These are phyloP conservation scores for Lethenteron camtschaticum DNA, from an alignment of 2,113 vertebrate species.

Conservation along the genomic window DNA sequence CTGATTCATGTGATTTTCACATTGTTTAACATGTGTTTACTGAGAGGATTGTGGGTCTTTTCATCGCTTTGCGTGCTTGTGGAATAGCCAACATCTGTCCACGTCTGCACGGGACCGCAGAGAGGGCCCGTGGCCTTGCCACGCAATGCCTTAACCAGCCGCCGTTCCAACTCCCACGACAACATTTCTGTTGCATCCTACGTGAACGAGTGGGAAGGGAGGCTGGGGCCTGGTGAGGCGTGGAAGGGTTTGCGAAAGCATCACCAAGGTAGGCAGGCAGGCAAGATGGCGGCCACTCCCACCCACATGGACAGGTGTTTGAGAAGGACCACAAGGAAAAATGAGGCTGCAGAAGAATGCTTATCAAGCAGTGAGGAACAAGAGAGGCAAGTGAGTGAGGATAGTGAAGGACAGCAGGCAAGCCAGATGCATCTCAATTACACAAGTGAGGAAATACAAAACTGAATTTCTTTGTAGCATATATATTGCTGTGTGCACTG, in stretches of 20 bases:
- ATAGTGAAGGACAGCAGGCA: neutral
- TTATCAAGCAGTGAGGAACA: conserved; percentile 1
- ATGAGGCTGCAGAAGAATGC: neutral
- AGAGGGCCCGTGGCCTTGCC: conserved; percentile 1
- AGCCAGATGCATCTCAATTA: neutral
- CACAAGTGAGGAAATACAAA: neutral
- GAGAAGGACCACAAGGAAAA: neutral
- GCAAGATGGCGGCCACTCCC: neutral
- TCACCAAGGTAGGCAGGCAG: neutral
- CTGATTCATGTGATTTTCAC: neutral
- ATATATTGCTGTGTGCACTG: neutral
- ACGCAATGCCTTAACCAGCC: conserved; percentile 13
- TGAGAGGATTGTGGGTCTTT: neutral
- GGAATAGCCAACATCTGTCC: neutral
- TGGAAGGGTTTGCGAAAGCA: too few relatives aligned
- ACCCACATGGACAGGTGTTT: neutral
- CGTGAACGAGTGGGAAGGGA: conserved; percentile 71
- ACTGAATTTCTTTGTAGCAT: neutral
- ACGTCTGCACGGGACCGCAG: neutral
- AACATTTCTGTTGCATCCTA: conserved; percentile 72
- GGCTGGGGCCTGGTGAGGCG: neutral
- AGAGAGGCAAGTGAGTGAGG: neutral
- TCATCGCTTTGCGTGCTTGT: neutral
- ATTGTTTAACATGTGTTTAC: neutral
- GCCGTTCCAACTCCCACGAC: conserved; percentile 36